Evolutionary conservation across 2,888 invertebrate genomes (phyloP).

Genomic region (Peribatodes rhomboidaria): DNA sequence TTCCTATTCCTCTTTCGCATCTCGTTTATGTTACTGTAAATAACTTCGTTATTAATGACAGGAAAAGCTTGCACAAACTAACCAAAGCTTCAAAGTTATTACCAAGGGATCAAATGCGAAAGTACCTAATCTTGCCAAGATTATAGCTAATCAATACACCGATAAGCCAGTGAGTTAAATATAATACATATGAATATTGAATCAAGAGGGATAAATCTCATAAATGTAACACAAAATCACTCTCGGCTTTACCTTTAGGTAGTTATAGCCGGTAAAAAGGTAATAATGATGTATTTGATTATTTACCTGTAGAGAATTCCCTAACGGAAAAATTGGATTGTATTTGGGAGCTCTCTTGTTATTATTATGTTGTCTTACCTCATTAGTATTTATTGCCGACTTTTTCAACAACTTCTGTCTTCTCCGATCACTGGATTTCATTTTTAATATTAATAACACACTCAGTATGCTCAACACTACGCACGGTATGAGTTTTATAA

Average conservation of each 20-base stretch:
- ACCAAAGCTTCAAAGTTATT: neutral
- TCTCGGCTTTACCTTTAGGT: neutral
- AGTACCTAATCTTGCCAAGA: no score
- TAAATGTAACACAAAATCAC: slow-evolving; percentile 10
- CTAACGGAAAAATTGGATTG: slow-evolving; percentile 1
- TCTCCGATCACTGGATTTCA: slow-evolving; percentile 93
- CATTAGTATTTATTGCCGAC: slow-evolving; percentile 73
- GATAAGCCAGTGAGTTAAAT: neutral
- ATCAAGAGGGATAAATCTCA: slow-evolving; percentile 10
- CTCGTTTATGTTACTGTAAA: neutral
- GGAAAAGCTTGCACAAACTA: neutral
- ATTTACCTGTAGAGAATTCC: neutral
- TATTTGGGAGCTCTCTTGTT: neutral
- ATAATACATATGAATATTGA: slow-evolving; percentile 5
- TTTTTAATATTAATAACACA: slow-evolving; percentile 90
- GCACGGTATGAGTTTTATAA: slow-evolving; percentile 97
- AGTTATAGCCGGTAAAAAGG: slow-evolving; percentile 7
- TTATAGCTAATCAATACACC: neutral
- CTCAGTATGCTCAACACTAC: slow-evolving; percentile 94
- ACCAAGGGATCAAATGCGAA: neutral
- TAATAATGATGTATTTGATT: slow-evolving; percentile 14
- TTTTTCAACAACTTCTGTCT: slow-evolving; percentile 89
- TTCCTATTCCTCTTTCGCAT: neutral
- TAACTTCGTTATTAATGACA: neutral
- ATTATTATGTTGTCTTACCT: slow-evolving; percentile 60